Percentiles rank a stretch among this genome's conserved stretches.
phyloP scores from a whole-genome alignment of 2,888 invertebrate species.

The Lacanobia wlatinum region DNA sequence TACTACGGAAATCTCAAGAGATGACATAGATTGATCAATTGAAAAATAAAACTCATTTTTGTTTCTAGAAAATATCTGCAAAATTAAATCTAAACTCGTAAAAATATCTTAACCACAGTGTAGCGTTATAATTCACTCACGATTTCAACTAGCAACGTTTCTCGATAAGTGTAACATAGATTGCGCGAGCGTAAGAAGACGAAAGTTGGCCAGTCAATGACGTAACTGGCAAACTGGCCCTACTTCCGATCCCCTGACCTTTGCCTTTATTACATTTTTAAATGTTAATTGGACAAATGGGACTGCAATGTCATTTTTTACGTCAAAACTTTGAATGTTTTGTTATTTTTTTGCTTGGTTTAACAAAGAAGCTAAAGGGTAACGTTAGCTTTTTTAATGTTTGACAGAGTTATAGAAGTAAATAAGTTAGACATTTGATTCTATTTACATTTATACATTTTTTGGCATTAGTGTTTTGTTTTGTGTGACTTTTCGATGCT shows the following conservation, averaged over 20 bases:
- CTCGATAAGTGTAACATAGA: conserved; percentile 54
- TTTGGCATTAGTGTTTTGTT: background rate
- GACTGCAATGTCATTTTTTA: conserved; percentile 55
- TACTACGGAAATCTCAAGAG: too few species aligned
- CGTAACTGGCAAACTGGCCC: conserved; percentile 70
- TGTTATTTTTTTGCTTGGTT: conserved; percentile 18
- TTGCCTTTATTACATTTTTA: conserved; percentile 57
- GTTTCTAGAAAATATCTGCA: background rate
- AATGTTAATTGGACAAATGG: conserved; percentile 61
- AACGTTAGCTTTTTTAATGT: conserved; percentile 11
- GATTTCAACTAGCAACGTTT: conserved; percentile 49
- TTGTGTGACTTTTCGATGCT: background rate
- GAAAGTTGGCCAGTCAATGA: conserved; percentile 74
- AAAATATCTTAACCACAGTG: conserved; percentile 7
- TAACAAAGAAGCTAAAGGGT: conserved; percentile 2
- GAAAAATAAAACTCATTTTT: background rate
- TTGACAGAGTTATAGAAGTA: background rate
- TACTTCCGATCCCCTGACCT: conserved; percentile 73
- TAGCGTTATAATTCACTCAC: conserved; percentile 38
- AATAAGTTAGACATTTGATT: background rate
- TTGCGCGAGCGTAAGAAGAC: conserved; percentile 58
- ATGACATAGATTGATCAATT: background rate
- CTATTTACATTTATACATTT: background rate
- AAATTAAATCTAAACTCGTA: background rate
- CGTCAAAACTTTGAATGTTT: conserved; percentile 11